A percentile compares a stretch with the other conserved stretches of the same genome.
These are phyloP conservation scores for Hipposideros larvatus DNA, from an alignment of 2,797 vertebrate genomes.

Conservation along the genomic window DNA sequence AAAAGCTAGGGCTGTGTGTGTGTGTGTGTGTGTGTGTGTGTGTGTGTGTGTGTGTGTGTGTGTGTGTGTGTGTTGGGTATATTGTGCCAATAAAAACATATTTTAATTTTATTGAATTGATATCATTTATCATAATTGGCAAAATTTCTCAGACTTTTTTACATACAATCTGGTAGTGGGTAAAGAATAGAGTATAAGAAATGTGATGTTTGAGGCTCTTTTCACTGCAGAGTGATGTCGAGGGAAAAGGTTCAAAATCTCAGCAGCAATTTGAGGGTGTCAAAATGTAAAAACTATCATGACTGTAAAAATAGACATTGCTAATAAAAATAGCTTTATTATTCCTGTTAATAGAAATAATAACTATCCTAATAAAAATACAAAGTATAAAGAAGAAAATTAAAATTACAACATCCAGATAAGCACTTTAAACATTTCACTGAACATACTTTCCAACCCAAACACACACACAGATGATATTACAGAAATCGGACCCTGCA, in stretches of 20 bases:
- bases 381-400: conserved; percentile 40
- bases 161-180: not conserved
- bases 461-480: not conserved
- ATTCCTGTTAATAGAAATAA: not conserved
- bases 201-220: not conserved
- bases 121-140: not conserved
- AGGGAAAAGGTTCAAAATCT: conserved; percentile 33
- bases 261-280: not conserved
- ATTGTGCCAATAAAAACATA: not conserved
- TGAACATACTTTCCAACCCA: not conserved
- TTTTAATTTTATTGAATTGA: conserved; percentile 10
- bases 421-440: conserved; percentile 19
- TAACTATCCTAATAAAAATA: conserved; percentile 57
- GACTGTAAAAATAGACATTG: conserved; percentile 10
- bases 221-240: not conserved
- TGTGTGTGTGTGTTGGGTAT: not conserved
- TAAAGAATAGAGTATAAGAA: not conserved
- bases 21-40: not conserved
- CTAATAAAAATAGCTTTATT: conserved; percentile 48
- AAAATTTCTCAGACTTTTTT: conserved; percentile 6
- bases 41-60: not conserved
- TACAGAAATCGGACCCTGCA: not conserved
- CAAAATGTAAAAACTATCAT: conserved; percentile 43
- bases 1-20: not conserved
- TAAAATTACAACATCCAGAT: not conserved